Conservation (phyloP, 1,140 invertebrate species). For the Pararge aegeria region DNA sequence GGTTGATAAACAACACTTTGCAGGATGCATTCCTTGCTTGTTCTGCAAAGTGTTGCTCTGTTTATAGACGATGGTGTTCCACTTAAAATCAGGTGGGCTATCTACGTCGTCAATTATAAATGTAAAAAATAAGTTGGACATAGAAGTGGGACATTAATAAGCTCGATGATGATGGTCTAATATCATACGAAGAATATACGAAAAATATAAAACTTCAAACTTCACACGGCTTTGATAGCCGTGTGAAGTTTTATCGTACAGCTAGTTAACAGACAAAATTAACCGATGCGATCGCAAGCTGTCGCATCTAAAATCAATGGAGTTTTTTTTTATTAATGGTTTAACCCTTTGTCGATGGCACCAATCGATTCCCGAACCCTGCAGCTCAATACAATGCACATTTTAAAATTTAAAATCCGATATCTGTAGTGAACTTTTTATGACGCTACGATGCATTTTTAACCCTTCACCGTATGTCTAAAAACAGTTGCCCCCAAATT, state of each 20-base stretch:
- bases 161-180: too few species aligned
- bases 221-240: too few species aligned
- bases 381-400: slow-evolving; percentile 74
- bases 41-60: too few species aligned
- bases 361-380: slow-evolving; percentile 75
- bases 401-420: slow-evolving; percentile 80
- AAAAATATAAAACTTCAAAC: too few species aligned
- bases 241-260: not conserved
- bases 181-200: too few species aligned
- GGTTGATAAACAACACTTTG: too few species aligned
- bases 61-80: too few species aligned
- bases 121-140: too few species aligned
- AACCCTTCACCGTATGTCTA: slow-evolving; percentile 74
- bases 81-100: too few species aligned
- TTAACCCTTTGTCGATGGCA: slow-evolving; percentile 68
- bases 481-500: slow-evolving; percentile 48
- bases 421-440: slow-evolving; percentile 73
- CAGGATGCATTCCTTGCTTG: too few species aligned
- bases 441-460: slow-evolving; percentile 74
- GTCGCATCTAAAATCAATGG: slow-evolving; percentile 59
- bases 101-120: too few species aligned
- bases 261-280: slow-evolving; percentile 10
- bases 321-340: slow-evolving; percentile 71
- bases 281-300: slow-evolving; percentile 47
- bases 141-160: too few species aligned